These are phyloP conservation scores for Matsumurasca onukii DNA, from an alignment of 1,140 invertebrate genomes.

Conservation along the genomic window DNA sequence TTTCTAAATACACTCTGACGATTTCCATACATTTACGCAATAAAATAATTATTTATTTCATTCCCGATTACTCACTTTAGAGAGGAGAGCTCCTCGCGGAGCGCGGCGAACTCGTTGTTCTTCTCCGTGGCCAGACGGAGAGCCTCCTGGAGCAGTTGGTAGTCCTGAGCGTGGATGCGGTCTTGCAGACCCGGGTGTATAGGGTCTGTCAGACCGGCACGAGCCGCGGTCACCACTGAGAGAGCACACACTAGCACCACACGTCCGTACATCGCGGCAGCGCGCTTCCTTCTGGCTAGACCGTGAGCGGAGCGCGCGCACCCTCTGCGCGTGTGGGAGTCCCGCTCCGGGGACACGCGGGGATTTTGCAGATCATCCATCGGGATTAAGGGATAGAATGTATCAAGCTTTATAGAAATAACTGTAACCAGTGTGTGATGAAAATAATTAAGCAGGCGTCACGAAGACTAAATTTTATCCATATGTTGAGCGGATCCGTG, in stretches of 20 bases:
- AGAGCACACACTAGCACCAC: background rate
- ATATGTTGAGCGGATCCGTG: no score
- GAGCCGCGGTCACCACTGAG: background rate
- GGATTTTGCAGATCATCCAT: no score
- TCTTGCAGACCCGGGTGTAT: background rate
- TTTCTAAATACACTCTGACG: no score
- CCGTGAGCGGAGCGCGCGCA: background rate
- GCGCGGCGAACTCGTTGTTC: constrained; percentile 12
- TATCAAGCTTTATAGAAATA: no score
- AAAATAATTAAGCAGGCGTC: no score
- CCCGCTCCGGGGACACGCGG: background rate
- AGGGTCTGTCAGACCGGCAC: background rate
- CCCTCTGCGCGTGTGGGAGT: background rate
- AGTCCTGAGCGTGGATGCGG: background rate
- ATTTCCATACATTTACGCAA: no score
- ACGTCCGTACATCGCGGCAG: constrained; percentile 18
- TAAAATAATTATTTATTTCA: no score
- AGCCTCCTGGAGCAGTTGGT: background rate
- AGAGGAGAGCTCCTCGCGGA: background rate
- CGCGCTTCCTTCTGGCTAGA: background rate
- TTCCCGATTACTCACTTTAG: constrained; percentile 17
- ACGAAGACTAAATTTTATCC: no score
- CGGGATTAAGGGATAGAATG: no score
- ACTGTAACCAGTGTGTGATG: no score
- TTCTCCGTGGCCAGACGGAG: constrained; percentile 9